Base-by-base conservation (phyloP, 37 sponge, comb jelly and placozoan genomes). In the Diacarnus erythraeanus region DNA sequence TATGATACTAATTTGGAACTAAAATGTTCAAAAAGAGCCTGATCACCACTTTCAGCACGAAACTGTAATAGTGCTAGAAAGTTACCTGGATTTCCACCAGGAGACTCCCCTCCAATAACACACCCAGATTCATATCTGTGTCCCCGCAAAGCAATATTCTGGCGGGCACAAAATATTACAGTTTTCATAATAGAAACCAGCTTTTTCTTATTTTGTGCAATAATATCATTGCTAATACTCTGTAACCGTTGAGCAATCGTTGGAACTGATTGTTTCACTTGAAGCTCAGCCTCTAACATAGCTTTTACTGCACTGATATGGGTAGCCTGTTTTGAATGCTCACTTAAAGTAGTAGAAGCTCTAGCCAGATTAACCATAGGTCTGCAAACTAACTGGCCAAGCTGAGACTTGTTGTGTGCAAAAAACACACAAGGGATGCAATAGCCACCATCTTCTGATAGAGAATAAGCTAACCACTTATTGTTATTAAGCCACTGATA, bases 61-160 rank as follows among this genome's bases (percentile, higher is more conserved):
- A 60, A 60, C 61, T 60, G 61, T 25, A 60, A 60, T 60, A 60
- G 22, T 60, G 61, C 61, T 60, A 60, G 61, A 60, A 60, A 25
- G 61, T 60, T 60, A 60, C 27, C 61, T 60, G 61, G 61, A 60
- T 60, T 60, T 60, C 27, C 61, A 60, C 22, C 61, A 60, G 61
- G n/a, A 60, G 4, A 25, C 22, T 60, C 61, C 10, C 56, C 17
- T n/a, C 61, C 27, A 60, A 25, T 17, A 60, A n/a, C 22, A 17
- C 61, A 74, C 23, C 51, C 51, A 44, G 47, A 39, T 17, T 43
- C 25, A 27, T 74, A 27, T 44, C 56, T 74, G 43, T 74, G 75
- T 31, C 75, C 75, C 23, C 75, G 75, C 42, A 74, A 30, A 44
- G 75, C 75, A 37, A 71, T 43, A 42, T 74, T 42, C 22, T 42